Evolutionary conservation across 1,140 invertebrate species (phyloP).

Genomic region (Caenorhabditis latens): DNA sequence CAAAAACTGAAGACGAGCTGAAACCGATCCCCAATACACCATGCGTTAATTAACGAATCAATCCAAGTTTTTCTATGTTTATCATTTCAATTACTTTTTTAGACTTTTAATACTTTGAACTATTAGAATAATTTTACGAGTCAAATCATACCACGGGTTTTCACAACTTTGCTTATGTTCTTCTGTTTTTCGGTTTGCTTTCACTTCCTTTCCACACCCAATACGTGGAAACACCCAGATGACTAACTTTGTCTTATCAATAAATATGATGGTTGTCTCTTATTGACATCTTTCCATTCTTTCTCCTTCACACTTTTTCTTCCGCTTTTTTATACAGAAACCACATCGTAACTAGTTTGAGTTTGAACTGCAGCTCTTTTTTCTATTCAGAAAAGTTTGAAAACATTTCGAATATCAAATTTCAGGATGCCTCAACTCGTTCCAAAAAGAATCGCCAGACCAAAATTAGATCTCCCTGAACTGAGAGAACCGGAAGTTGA

Average conservation of each 20-base stretch:
- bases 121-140: not conserved
- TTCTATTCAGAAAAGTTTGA: too few relatives aligned
- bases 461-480: not conserved
- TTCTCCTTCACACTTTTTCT: not conserved
- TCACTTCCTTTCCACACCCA: not conserved
- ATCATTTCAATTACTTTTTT: not conserved
- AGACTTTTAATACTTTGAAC: not conserved
- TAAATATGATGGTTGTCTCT: not conserved
- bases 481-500: not conserved
- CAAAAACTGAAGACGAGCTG: conserved; percentile 13
- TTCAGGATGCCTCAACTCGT: not conserved
- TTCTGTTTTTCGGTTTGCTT: not conserved
- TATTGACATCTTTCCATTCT: not conserved
- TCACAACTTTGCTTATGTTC: not conserved
- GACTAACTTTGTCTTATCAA: conserved; percentile 15
- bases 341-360: too few relatives aligned
- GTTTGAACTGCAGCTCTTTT: too few relatives aligned
- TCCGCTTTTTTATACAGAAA: not conserved
- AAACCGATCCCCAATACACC: conserved; percentile 36
- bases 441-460: not conserved
- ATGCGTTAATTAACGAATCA: not conserved
- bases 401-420: not conserved
- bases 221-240: not conserved
- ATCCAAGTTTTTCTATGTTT: not conserved
- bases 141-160: not conserved